Evolutionary conservation across 2,113 vertebrate genomes (phyloP).

Genomic region (Columbina picui): DNA sequence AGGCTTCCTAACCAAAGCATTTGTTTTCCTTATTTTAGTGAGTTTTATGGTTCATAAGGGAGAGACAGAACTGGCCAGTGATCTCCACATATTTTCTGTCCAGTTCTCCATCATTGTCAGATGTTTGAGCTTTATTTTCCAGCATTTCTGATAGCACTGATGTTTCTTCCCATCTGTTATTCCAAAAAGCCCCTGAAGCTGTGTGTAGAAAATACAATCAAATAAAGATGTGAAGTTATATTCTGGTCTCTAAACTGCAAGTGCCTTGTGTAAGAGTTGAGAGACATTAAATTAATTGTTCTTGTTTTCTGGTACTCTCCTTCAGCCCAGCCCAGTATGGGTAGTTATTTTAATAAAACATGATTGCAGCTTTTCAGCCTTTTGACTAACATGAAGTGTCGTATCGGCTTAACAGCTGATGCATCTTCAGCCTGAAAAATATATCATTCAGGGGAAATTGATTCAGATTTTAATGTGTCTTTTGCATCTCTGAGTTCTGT

Average conservation of each 20-base stretch:
- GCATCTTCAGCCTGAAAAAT: constrained; percentile 36
- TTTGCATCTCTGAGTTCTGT: neutral
- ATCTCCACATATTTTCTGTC: neutral
- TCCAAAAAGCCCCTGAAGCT: neutral
- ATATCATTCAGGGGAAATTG: neutral
- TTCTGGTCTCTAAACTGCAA: neutral
- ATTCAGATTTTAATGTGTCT: constrained; percentile 25
- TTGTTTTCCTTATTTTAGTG: neutral
- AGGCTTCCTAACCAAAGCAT: neutral
- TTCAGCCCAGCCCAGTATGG: neutral
- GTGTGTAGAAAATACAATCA: neutral
- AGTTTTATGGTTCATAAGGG: neutral
- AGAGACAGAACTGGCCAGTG: neutral
- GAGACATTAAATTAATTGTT: constrained; percentile 6
- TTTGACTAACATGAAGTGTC: constrained; percentile 56
- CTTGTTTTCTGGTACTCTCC: neutral
- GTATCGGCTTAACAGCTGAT: constrained; percentile 34
- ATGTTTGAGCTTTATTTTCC: neutral
- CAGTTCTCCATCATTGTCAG: neutral
- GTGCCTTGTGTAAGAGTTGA: neutral
- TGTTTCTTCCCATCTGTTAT: neutral
- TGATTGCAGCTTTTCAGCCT: constrained; percentile 46
- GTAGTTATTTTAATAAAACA: constrained; percentile 59
- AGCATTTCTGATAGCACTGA: neutral
- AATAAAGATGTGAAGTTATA: neutral